phyloP scores from a whole-genome alignment of 2,113 vertebrate species.

The Furnarius figulus region DNA sequence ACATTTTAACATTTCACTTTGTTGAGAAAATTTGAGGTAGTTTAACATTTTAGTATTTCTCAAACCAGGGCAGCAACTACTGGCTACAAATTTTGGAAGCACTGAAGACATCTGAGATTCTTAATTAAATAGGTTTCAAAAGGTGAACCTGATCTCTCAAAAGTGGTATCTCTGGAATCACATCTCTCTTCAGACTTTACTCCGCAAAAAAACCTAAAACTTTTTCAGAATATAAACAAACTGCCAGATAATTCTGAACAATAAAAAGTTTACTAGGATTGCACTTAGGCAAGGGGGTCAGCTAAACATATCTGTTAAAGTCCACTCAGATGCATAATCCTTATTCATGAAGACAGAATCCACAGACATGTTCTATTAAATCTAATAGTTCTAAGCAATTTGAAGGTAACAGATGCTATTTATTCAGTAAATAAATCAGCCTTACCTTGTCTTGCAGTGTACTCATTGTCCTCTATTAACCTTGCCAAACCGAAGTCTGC shows the following conservation, averaged over 20 bases:
- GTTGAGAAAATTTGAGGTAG: not conserved
- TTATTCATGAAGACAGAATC: not conserved
- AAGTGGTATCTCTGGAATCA: not conserved
- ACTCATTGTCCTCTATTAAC: constrained; percentile 96
- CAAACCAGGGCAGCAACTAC: not conserved
- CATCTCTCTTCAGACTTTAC: not conserved
- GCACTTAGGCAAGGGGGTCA: not conserved
- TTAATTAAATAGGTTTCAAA: not conserved
- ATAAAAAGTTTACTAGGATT: not conserved
- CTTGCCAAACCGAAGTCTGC: constrained; percentile 95
- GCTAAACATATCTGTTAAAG: not conserved
- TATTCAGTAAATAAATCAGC: not conserved
- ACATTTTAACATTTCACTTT: not conserved
- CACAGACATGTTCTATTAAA: not conserved
- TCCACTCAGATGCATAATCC: not conserved
- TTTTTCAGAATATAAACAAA: not conserved
- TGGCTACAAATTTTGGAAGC: not conserved
- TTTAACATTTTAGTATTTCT: not conserved
- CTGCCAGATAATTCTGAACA: not conserved
- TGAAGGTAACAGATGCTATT: not conserved
- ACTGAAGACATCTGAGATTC: not conserved
- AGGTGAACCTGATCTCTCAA: not conserved
- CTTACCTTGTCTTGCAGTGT: constrained; percentile 94
- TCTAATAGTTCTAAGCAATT: not conserved
- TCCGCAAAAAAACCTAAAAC: accelerated